phyloP scores from a whole-genome alignment of 53 echinoderm and acorn worm species.

The Antedon mediterranea region DNA sequence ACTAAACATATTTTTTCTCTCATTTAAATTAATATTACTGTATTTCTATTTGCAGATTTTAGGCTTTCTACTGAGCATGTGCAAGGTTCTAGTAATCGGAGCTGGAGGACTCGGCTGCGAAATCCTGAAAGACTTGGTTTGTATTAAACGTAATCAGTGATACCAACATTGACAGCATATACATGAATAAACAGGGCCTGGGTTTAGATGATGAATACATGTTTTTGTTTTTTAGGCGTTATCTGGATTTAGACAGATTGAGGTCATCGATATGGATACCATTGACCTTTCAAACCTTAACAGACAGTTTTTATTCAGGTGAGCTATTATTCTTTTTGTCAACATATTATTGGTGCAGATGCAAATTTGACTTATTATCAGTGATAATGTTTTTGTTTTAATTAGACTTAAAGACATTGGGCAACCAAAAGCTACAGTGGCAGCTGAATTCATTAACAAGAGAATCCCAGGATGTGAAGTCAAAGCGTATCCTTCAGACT shows the following conservation, averaged over 20 bases:
- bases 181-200: too few species aligned
- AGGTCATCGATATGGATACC: slow-evolving; percentile 97
- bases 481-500: slow-evolving; percentile 82
- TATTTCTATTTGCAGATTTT: slow-evolving; percentile 36
- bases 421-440: slow-evolving; percentile 65
- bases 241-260: slow-evolving; percentile 79
- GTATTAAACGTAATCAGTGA: too few species aligned
- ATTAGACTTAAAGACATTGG: slow-evolving; percentile 79
- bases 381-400: too few species aligned
- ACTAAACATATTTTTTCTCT: too few species aligned
- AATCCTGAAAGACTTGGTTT: slow-evolving; percentile 92
- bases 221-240: slow-evolving; percentile 37
- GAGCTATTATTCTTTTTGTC: background rate
- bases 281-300: slow-evolving; percentile 92
- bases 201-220: too few species aligned
- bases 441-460: slow-evolving; percentile 82
- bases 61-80: slow-evolving; percentile 68
- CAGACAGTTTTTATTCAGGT: slow-evolving; percentile 95
- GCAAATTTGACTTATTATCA: too few species aligned
- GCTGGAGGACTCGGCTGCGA: slow-evolving; percentile 97
- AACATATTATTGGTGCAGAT: too few species aligned
- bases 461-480: slow-evolving; percentile 85
- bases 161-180: too few species aligned
- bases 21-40: too few species aligned
- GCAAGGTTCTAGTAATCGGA: slow-evolving; percentile 69